Evolutionary conservation across 1,140 invertebrate genomes (phyloP).

Genomic region (Conopomorpha cramerella): DNA sequence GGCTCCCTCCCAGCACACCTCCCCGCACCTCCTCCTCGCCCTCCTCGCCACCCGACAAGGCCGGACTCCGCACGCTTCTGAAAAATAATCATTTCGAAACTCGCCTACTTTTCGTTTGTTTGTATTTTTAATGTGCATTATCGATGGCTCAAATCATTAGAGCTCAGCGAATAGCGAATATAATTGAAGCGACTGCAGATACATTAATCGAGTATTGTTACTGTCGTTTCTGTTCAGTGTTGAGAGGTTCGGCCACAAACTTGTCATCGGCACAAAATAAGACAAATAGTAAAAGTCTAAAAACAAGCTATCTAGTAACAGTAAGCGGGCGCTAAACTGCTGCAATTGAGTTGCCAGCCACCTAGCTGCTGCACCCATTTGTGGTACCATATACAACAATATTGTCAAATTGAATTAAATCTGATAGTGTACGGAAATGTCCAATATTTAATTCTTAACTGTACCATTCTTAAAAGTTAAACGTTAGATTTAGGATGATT

Average conservation of each 20-base stretch:
- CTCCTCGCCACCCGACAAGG: slow-evolving; percentile 27
- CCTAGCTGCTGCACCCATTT: no score
- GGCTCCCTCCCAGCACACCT: slow-evolving; percentile 17
- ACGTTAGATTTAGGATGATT: no score
- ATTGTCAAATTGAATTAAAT: no score
- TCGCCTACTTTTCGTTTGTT: slow-evolving; percentile 18
- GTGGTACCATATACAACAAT: no score
- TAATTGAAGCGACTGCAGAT: neutral
- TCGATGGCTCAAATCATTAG: no score
- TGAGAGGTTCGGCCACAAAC: neutral
- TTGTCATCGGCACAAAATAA: neutral
- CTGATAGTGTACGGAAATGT: no score
- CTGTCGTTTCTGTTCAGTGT: neutral
- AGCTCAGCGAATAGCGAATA: neutral
- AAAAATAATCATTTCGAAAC: slow-evolving; percentile 51
- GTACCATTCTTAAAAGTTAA: no score
- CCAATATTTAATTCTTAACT: no score
- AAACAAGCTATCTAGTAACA: no score
- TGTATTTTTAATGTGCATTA: slow-evolving; percentile 6
- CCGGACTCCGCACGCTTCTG: slow-evolving; percentile 29
- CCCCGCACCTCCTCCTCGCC: slow-evolving; percentile 27
- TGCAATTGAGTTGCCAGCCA: no score
- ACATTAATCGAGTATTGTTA: neutral
- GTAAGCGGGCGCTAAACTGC: no score
- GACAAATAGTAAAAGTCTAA: neutral